A percentile compares a stretch with the other conserved stretches of the same genome.
Conservation (phyloP, 2,113 vertebrate species). For the Saccopteryx leptura region DNA sequence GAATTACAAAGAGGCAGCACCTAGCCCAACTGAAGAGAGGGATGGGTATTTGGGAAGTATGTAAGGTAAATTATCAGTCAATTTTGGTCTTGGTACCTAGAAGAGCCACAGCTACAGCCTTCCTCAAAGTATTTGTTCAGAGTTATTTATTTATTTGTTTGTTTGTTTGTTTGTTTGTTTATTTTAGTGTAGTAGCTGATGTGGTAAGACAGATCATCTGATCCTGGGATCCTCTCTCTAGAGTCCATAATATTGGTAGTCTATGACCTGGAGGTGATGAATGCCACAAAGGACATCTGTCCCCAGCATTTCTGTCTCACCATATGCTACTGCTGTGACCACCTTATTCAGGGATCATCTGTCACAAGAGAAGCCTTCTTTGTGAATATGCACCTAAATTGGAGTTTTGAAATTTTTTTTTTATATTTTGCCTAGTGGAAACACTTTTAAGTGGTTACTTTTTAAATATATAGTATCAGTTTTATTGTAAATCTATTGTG, state of each 20-base stretch:
- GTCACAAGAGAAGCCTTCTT: not conserved
- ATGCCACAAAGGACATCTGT: not conserved
- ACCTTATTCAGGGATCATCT: not conserved
- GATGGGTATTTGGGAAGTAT: not conserved
- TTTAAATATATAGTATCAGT: not conserved
- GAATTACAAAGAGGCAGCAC: not conserved
- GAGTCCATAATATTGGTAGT: not conserved
- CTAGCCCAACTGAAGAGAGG: not conserved
- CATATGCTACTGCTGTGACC: not conserved
- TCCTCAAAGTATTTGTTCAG: not conserved
- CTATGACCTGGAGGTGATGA: not conserved
- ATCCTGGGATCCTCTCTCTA: not conserved
- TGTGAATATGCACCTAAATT: not conserved
- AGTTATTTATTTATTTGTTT: not conserved
- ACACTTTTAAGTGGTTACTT: conserved; percentile 22
- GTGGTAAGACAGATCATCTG: not conserved
- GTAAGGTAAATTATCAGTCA: not conserved
- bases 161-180: too few species aligned
- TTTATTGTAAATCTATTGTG: conserved; percentile 56
- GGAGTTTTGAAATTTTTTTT: conserved; percentile 11
- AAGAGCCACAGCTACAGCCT: not conserved
- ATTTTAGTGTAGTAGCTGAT: not conserved
- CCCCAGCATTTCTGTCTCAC: not conserved
- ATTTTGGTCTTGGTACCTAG: not conserved
- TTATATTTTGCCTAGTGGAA: not conserved